Conservation (phyloP, 2,888 invertebrate genomes). For the Incurvaria masculella region DNA sequence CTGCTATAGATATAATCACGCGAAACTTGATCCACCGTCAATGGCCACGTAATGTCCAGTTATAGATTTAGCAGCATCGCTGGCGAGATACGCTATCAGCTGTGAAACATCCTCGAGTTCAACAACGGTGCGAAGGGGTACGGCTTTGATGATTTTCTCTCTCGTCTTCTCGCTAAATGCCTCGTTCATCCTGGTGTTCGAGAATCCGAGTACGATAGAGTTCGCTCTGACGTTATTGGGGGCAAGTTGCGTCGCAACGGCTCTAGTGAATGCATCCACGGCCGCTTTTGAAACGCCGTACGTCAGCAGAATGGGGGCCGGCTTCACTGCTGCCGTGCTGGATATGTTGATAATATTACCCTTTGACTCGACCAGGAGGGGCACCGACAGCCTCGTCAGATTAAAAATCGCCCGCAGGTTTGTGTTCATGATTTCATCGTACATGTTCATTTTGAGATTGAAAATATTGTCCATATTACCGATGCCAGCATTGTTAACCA, state of each 20-base stretch:
- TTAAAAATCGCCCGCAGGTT: conserved; percentile 72
- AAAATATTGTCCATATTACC: conserved; percentile 72
- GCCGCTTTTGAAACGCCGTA: conserved; percentile 89
- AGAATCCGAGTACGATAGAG: conserved; percentile 76
- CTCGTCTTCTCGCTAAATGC: conserved; percentile 63
- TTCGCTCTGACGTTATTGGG: conserved; percentile 73
- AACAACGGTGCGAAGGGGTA: conserved; percentile 78
- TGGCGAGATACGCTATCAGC: conserved; percentile 79
- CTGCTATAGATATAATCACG: no score
- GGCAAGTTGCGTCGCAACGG: conserved; percentile 75
- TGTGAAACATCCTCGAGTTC: conserved; percentile 72
- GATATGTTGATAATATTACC: conserved; percentile 86
- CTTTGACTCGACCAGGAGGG: conserved; percentile 67
- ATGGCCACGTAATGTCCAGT: conserved; percentile 79
- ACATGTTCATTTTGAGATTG: conserved; percentile 70
- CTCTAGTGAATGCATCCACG: conserved; percentile 84
- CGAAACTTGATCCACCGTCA: conserved; percentile 70
- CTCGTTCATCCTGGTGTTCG: conserved; percentile 75
- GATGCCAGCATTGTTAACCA: conserved; percentile 79
- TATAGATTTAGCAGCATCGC: conserved; percentile 72
- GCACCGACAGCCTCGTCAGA: conserved; percentile 74
- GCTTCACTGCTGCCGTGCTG: conserved; percentile 76
- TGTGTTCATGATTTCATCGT: conserved; percentile 73
- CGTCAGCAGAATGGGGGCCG: conserved; percentile 77
- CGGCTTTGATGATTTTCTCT: conserved; percentile 70